phyloP scores from a whole-genome alignment of 2,888 invertebrate genomes.

The Phaonia tiefii region DNA sequence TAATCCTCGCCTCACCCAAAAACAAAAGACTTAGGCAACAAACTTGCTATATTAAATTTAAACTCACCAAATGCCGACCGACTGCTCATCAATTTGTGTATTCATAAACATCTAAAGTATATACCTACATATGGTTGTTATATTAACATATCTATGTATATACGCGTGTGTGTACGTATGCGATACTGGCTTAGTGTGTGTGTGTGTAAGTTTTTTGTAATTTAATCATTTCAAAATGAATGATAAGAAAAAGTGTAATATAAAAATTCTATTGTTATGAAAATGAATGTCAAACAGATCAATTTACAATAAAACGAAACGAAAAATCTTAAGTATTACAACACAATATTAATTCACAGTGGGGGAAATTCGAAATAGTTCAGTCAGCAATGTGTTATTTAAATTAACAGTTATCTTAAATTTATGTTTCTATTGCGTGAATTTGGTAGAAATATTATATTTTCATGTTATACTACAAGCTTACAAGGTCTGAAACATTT shows the following conservation, averaged over 20 bases:
- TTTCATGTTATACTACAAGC: too few relatives aligned
- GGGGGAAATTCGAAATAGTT: too few relatives aligned
- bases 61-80: not conserved
- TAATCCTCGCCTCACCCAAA: constrained; percentile 26
- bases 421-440: too few relatives aligned
- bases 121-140: not conserved
- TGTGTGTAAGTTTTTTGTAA: constrained; percentile 34
- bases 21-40: constrained; percentile 58
- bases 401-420: too few relatives aligned
- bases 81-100: constrained; percentile 15
- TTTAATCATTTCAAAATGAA: constrained; percentile 44
- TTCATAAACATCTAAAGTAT: not conserved
- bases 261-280: constrained; percentile 63
- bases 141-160: not conserved
- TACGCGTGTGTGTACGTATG: not conserved
- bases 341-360: not conserved
- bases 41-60: constrained; percentile 50
- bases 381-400: too few relatives aligned
- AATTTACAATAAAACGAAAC: constrained; percentile 53
- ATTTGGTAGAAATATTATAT: too few relatives aligned
- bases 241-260: constrained; percentile 40
- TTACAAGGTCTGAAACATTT: too few relatives aligned
- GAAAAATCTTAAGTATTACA: constrained; percentile 7
- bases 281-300: constrained; percentile 64
- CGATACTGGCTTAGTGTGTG: too few relatives aligned